Evolutionary conservation across 1,140 invertebrate genomes (phyloP).

Genomic region (Acromyrmex charruanus): DNA sequence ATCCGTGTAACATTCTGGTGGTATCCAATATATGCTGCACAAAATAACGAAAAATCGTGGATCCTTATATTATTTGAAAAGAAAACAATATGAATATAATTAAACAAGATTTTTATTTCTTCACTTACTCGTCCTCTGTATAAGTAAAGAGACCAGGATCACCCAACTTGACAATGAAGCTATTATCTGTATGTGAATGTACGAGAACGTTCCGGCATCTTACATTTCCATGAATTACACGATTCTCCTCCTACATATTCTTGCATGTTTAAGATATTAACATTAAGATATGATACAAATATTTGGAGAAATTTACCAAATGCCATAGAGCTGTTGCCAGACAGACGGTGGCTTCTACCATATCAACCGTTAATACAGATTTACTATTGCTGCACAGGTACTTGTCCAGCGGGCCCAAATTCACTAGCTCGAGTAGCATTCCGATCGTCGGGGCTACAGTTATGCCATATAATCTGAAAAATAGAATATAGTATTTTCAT

Average conservation of each 20-base stretch:
- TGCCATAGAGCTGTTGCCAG: conserved; percentile 94
- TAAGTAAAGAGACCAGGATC: conserved; percentile 91
- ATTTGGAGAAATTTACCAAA: conserved; percentile 86
- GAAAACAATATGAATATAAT: conserved; percentile 2
- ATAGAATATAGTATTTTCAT: conserved; percentile 9
- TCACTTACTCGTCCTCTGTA: conserved; percentile 89
- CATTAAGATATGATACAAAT: conserved; percentile 6
- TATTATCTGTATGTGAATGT: conserved; percentile 88
- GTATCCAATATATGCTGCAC: conserved; percentile 94
- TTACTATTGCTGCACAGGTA: conserved; percentile 88
- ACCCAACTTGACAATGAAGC: conserved; percentile 92
- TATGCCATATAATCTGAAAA: conserved; percentile 89
- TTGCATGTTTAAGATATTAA: conserved; percentile 8
- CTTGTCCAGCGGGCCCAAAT: conserved; percentile 91
- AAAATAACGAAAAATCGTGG: conserved; percentile 36
- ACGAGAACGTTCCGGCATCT: conserved; percentile 94
- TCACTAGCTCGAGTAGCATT: conserved; percentile 93
- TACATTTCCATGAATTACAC: conserved; percentile 94
- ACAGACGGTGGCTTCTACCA: conserved; percentile 92
- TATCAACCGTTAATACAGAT: conserved; percentile 89
- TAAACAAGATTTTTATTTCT: background rate
- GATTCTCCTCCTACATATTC: conserved; percentile 89
- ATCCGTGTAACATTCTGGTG: conserved; percentile 92
- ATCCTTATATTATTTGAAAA: background rate
- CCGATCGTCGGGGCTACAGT: conserved; percentile 92